Evolutionary conservation across 2,888 invertebrate species (phyloP), one percentile per base, ranked within the genome.

Genomic region (Phyllotreta striolata): DNA sequence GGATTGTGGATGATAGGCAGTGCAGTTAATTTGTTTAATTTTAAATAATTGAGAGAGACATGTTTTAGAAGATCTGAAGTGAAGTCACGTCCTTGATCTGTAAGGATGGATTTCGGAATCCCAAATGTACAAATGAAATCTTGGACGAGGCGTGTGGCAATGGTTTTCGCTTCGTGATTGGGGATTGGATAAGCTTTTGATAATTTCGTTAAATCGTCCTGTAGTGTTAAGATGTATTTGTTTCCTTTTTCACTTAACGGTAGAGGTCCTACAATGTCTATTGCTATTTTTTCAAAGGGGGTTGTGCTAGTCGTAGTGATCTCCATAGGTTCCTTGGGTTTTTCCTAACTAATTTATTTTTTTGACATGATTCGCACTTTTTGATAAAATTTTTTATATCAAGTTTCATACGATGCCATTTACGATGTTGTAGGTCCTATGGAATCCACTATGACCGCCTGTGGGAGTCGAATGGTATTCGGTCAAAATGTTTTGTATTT

Each of bases 241-340:
- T 74, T 72, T 35, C 73, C 73, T 0, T 24, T n/a, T 0, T 52
- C 1, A 3, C 69, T 69, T 0, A 52, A 51, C 1, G 63, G 55
- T n/a, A 75, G 57, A 6, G 73, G 75, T 0, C 75, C 75, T 6
- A 73, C 73, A 3, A 76, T 65, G 44, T 76, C 74, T 66, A 75
- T 63, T 6, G 68, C 60, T 6, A 70, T 57, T 5, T 69, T 49
- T 47, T 73, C 66, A 24, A 73, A 72, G 6, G 73, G 73, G 9
- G n/a, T 37, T 8, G 56, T 1, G 3, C n/a, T 9, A 14, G 44
- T 44, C 3, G 9, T 10, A 2, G 44, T 44, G 1, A 10, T 44
- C 12, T 44, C n/a, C 12, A 44, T 10, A 1, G 44, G 44, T 10
- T 10, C 14, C 12, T 44, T 44, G 3, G 1, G 7, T 44, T 9